Evolutionary conservation across 2,797 vertebrate species (phyloP), one percentile per base, ranked within the genome.

Genomic region (Onychomys leucogaster): DNA sequence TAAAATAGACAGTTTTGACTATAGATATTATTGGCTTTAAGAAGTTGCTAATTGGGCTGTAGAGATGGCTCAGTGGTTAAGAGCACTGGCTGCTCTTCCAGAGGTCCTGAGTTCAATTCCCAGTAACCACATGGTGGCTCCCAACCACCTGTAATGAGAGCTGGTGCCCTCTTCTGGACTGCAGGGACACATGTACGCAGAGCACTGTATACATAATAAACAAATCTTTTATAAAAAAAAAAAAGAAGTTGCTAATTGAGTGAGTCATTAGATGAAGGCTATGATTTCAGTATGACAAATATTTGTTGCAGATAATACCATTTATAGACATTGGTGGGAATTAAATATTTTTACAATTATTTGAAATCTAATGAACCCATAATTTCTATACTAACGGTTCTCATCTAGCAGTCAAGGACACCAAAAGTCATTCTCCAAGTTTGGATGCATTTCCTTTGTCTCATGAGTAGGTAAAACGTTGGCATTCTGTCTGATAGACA

Each of bases 371-470:
- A 69, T 17, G 17, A 65, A 75, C 3, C 14, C 27, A 55, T 3
- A 93, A 67, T 89, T 97, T 76, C 57, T 87, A 63, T 59, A 41
- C 29, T 89, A 75, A 91, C 55, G 25, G 49, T 86, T 85, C 41
- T 89, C n/a, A 57, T 69, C n/a, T 92, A 69, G 73, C 71, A 73
- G 16, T 27, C 29, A 49, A 37, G 34, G 21, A 75, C 34, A 6
- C 41, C 75, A 81, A 69, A 76, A 71, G 6, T 34, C 21, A 34
- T 76, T 85, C 41, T n/a, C 25, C 80, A 94, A 41, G 12, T 52
- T 29, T 43, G 37, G 27, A 43, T 37, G 1, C 9, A 80, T 65
- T 78, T 90, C 5, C 16, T 86, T 32, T 69, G 19, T 61, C n/a
- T 81, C 43, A 10, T 69, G 34, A 25, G 88, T 75, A 46, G 71